Base-by-base conservation (phyloP, 2,113 vertebrate species). In the Pelvicachromis taeniatus region DNA sequence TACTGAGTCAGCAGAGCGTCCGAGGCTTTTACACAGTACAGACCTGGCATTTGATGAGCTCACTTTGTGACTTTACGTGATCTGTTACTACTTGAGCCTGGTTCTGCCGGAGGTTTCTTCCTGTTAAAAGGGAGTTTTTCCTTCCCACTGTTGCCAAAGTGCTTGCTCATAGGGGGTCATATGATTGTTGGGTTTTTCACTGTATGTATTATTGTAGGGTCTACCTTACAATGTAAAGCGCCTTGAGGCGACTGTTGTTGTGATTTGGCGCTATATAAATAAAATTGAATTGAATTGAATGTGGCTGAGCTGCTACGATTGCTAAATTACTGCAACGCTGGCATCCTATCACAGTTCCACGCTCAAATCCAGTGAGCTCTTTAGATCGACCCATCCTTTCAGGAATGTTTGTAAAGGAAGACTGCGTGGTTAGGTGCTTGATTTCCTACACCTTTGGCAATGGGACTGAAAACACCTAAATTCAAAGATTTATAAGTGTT, bases 351-450 rank as follows among this genome's bases (percentile, higher is more conserved):
- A 73, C 68, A 29, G 42, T 11, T 29, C 40, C 65, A 73, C 6
- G 5, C 6, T 31, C 23, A 48, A 31, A 50, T 50, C 45, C 23
- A 31, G 23, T 31, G 42, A 50, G 68, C 42, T 12, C 42, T 50
- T 29, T 16, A 19, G 65, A 48, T 48, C 1, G 0, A 70, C 0
- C 65, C 40, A 29, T 1, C 9, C 65, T 29, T 48, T 73, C 23
- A 73, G 5, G 0, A 29, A 73, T 73, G 3, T 73, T 73, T 73
- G 40, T 29, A 48, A 48, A 29, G 23, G 40, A 26, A 0, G 65
- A 29, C 45, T 73, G 42, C 9, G 19, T 73, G 42, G 5, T 17
- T 29, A 48, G 42, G 68, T 7, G 23, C 23, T 29, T 73, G 40
- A 17, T 73, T 12, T 48, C 16, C 23, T 48, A 1, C 65, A 73